Conservation (phyloP, 1,140 invertebrate species). For the Papilio polytes region DNA sequence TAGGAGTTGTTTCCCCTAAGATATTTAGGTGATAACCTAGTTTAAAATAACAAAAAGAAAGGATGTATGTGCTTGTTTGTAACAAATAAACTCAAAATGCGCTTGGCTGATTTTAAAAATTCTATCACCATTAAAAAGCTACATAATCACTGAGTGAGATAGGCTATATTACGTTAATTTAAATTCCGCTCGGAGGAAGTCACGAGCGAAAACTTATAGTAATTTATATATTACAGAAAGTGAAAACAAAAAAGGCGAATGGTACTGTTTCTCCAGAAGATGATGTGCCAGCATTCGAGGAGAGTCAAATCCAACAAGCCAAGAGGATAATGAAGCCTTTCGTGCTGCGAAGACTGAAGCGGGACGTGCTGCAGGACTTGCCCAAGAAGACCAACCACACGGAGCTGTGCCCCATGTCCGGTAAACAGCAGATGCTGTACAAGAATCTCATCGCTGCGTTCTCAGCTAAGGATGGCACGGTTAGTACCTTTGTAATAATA, state of each 20-base stretch:
- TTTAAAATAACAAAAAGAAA: no score
- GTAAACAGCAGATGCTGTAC: slow-evolving; percentile 90
- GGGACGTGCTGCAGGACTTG: slow-evolving; percentile 92
- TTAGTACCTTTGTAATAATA: slow-evolving; percentile 51
- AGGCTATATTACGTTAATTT: no score
- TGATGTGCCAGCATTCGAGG: slow-evolving; percentile 91
- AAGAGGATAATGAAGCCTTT: slow-evolving; percentile 98
- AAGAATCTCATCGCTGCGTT: slow-evolving; percentile 90
- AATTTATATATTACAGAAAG: slow-evolving; percentile 61
- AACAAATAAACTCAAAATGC: no score
- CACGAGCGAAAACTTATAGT: background rate
- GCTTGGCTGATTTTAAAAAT: no score
- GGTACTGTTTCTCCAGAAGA: slow-evolving; percentile 70
- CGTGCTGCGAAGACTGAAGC: slow-evolving; percentile 95
- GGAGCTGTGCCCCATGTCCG: slow-evolving; percentile 85
- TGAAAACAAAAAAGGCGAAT: slow-evolving; percentile 67
- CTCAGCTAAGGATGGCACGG: slow-evolving; percentile 86
- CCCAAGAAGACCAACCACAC: slow-evolving; percentile 91
- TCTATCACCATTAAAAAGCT: no score
- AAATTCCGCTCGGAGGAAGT: no score
- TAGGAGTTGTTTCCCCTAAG: no score
- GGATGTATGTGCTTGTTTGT: no score
- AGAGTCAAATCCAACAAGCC: slow-evolving; percentile 95
- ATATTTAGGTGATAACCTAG: no score
- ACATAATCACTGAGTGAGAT: no score